Evolutionary conservation across 1,140 invertebrate species (phyloP), one percentile per base, ranked within the genome.

Genomic region (Dendrolimus punctatus): DNA sequence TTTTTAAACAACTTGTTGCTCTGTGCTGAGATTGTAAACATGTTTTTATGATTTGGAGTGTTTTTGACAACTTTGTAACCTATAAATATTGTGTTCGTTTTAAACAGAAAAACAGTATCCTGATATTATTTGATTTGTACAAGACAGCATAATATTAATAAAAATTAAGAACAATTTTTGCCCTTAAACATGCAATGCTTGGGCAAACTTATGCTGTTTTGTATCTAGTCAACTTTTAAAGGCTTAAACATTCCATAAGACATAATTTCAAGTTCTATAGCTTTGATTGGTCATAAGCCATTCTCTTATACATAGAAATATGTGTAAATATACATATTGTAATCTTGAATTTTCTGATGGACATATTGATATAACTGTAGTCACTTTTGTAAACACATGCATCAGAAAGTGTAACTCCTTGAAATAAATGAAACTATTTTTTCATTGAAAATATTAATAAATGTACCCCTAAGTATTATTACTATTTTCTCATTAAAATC

Each of bases 211-310:
- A 23, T 68, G 64, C 68, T 73, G 69, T 74, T 64, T 49, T 71
- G 70, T 76, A 71, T 74, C 70, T 76, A 77, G 73, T 81, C 75
- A 76, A 64, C 73, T 52, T 72, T 71, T 62, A 70, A 77, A 76
- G 69, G 76, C 78, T 83, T 78, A 77, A 82, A 85, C 81, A 85
- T 85, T 85, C 81, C 81, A 85, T 80, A 66, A 82, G 74, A 74
- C 71, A 73, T 73, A 67, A 62, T 70, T 73, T 75, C 69, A 74
- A 71, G 51, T 66, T 68, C 66, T 75, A 63, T 80, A 73, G 73
- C 66, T 78, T 72, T 71, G 68, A 78, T 82, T 79, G 77, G 75
- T 77, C 68, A 56, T 39, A 62, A 40, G 58, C 54, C 55, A 71
- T 72, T 65, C 69, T 69, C 65, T 62, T 71, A 57, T 68, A 53